phyloP scores from a whole-genome alignment of 1,140 invertebrate genomes.

The Drosophila parvula region DNA sequence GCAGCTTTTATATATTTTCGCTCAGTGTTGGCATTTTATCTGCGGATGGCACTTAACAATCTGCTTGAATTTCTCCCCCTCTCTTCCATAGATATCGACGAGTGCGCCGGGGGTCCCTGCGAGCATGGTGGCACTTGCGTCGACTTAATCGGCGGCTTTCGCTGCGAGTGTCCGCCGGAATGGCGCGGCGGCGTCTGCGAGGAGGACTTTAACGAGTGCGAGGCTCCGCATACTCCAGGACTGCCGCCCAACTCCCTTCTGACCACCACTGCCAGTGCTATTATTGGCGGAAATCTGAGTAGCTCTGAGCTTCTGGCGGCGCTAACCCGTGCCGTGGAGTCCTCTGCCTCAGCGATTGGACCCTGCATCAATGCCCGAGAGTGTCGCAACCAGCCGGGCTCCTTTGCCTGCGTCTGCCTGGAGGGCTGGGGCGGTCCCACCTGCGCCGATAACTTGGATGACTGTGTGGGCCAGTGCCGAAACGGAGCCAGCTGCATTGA shows the following conservation, averaged over 20 bases:
- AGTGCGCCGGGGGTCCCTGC: slow-evolving; percentile 93
- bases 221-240: slow-evolving; percentile 76
- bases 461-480: slow-evolving; percentile 93
- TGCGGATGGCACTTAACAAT: slow-evolving; percentile 56
- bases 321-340: slow-evolving; percentile 93
- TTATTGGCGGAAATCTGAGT: slow-evolving; percentile 66
- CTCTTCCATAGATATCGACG: slow-evolving; percentile 89
- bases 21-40: slow-evolving; percentile 45
- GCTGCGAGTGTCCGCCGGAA: slow-evolving; percentile 90
- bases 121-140: slow-evolving; percentile 94
- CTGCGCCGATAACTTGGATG: slow-evolving; percentile 95
- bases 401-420: slow-evolving; percentile 92
- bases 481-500: slow-evolving; percentile 92
- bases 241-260: slow-evolving; percentile 66
- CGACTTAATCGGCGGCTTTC: slow-evolving; percentile 90
- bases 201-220: slow-evolving; percentile 89
- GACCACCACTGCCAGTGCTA: slow-evolving; percentile 83
- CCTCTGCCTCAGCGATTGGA: slow-evolving; percentile 84
- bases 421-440: slow-evolving; percentile 94
- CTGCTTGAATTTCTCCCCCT: slow-evolving; percentile 27
- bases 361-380: slow-evolving; percentile 93
- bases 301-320: slow-evolving; percentile 90
- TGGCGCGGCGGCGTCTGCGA: slow-evolving; percentile 94
- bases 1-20: too few relatives aligned
- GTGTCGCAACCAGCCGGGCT: slow-evolving; percentile 92